Percentiles rank a stretch among this genome's conserved stretches.
phyloP scores from a whole-genome alignment of 2,113 vertebrate genomes.

The Pithys albifrons region DNA sequence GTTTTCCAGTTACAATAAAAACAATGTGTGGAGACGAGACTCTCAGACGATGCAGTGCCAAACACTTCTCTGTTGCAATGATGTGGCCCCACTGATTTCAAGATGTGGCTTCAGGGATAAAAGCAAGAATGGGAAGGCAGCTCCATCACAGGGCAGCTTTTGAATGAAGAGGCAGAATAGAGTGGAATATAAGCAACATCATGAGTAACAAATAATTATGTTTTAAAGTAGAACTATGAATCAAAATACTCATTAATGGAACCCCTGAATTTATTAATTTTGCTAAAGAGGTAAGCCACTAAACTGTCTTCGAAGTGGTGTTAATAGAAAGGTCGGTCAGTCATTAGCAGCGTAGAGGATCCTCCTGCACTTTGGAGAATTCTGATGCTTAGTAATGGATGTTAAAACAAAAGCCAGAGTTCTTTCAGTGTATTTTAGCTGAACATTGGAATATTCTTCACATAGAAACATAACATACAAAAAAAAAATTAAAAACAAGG shows the following conservation, averaged over 20 bases:
- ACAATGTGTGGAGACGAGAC: neutral
- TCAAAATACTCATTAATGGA: conserved; percentile 29
- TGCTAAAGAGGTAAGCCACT: conserved; percentile 48
- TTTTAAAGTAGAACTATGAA: conserved; percentile 24
- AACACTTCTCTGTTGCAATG: neutral
- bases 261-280: conserved; percentile 46
- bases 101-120: conserved; percentile 47
- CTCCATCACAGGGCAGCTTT: neutral
- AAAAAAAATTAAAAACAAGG: neutral
- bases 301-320: conserved; percentile 12
- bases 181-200: neutral
- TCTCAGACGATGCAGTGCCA: neutral
- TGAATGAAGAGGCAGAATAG: neutral
- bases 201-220: neutral
- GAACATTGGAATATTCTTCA: neutral
- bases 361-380: conserved; percentile 16
- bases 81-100: conserved; percentile 44
- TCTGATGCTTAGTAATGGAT: neutral
- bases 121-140: conserved; percentile 12
- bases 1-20: conserved; percentile 30
- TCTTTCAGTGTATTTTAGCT: neutral
- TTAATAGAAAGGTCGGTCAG: conserved; percentile 52
- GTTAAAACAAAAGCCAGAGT: neutral
- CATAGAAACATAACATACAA: neutral
- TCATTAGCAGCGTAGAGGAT: conserved; percentile 7